These are phyloP conservation scores for Nannobrachium achirus DNA, from an alignment of 2,113 vertebrate species.

Conservation along the genomic window DNA sequence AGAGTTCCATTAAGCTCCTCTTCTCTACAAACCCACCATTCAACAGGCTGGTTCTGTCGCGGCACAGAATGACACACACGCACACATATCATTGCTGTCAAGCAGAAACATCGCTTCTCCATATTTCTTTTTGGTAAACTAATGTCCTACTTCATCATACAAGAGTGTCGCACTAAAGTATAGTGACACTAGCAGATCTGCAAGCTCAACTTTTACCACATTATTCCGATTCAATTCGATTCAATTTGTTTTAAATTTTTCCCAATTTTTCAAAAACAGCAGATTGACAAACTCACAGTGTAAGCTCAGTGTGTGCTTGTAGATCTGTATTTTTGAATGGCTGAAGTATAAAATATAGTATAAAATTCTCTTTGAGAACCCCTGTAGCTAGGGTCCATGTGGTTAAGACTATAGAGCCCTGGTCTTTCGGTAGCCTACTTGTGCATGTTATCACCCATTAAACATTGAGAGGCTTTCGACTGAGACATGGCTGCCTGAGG, in stretches of 20 bases:
- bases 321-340: background rate
- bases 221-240: no score
- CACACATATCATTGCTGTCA: background rate
- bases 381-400: background rate
- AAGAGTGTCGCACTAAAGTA: background rate
- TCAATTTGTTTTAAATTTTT: no score
- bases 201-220: no score
- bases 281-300: no score
- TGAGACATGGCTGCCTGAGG: constrained; percentile 26
- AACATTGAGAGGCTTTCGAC: constrained; percentile 59
- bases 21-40: background rate
- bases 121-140: no score
- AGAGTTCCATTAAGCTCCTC: background rate
- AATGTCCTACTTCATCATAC: background rate
- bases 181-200: no score
- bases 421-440: constrained; percentile 44
- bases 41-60: background rate
- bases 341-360: background rate
- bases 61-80: background rate
- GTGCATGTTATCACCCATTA: constrained; percentile 54
- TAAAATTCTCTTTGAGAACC: background rate
- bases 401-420: background rate
- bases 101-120: no score
- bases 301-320: background rate
- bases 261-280: no score